Conservation (phyloP, 2,113 vertebrate species). For the Hemiprocne comata region DNA sequence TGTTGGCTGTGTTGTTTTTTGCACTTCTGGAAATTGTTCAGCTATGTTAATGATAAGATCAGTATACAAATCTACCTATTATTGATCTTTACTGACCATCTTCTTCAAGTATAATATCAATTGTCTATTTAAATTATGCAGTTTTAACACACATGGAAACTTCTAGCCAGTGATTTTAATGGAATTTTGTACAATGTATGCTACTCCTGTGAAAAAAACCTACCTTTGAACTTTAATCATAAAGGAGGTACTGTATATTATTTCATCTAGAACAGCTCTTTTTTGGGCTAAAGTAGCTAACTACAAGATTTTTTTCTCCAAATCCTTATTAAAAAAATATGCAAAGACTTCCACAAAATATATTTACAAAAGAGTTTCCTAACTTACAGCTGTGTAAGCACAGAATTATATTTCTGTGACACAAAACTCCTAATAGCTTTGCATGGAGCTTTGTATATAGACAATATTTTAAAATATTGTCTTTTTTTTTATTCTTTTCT, state of each 20-base stretch:
- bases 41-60: not conserved
- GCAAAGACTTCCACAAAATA: not conserved
- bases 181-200: not conserved
- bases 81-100: not conserved
- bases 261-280: not conserved
- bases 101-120: not conserved
- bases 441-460: not conserved
- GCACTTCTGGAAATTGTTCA: not conserved
- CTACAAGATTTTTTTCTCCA: not conserved
- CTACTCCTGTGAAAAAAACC: not conserved
- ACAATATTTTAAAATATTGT: not conserved
- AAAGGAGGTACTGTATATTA: not conserved
- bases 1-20: not conserved
- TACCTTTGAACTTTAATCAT: not conserved
- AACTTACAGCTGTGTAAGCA: not conserved
- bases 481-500: not conserved
- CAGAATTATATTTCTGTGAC: not conserved
- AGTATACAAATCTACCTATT: not conserved
- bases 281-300: not conserved
- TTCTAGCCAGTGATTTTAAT: not conserved
- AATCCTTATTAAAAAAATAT: not conserved
- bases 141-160: not conserved
- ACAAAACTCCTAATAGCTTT: not conserved
- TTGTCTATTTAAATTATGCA: not conserved
- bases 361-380: not conserved